Percentiles rank a stretch among this genome's conserved stretches.
Evolutionary conservation across 2,888 invertebrate genomes (phyloP).

Genomic region (Cantharis nigra): DNA sequence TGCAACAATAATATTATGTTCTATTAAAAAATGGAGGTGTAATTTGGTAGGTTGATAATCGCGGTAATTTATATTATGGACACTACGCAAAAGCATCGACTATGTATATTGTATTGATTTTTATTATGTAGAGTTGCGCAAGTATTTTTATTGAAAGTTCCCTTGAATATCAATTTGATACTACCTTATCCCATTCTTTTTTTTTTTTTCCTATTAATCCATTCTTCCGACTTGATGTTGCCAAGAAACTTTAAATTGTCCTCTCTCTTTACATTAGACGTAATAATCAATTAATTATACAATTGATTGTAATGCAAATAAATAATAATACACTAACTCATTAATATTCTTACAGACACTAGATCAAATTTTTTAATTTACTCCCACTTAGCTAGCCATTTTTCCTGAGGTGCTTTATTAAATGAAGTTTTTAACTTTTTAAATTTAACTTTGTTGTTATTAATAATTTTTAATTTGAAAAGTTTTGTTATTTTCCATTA

Average conservation of each 20-base stretch:
- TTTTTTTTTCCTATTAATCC: neutral
- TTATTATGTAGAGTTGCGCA: constrained; percentile 25
- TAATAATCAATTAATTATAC: neutral
- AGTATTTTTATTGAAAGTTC: constrained; percentile 20
- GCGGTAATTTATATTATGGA: constrained; percentile 4
- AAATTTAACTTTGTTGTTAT: neutral
- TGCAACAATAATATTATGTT: neutral
- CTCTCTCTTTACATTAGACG: neutral
- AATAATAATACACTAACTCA: neutral
- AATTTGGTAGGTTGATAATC: neutral
- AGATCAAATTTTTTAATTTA: neutral
- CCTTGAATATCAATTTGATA: constrained; percentile 18
- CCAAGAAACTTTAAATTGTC: neutral
- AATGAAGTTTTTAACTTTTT: neutral
- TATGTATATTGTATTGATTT: constrained; percentile 21
- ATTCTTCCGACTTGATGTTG: neutral
- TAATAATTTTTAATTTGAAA: neutral
- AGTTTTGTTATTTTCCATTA: neutral
- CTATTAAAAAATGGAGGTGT: neutral
- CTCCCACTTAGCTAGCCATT: neutral
- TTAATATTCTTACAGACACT: neutral
- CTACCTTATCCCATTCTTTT: constrained; percentile 15
- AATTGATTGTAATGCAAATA: neutral
- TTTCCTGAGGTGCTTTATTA: neutral
- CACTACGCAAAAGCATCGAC: constrained; percentile 14